Evolutionary conservation across 23 tunicate genomes (phyloP).

Genomic region (Trididemnum nubilum): DNA sequence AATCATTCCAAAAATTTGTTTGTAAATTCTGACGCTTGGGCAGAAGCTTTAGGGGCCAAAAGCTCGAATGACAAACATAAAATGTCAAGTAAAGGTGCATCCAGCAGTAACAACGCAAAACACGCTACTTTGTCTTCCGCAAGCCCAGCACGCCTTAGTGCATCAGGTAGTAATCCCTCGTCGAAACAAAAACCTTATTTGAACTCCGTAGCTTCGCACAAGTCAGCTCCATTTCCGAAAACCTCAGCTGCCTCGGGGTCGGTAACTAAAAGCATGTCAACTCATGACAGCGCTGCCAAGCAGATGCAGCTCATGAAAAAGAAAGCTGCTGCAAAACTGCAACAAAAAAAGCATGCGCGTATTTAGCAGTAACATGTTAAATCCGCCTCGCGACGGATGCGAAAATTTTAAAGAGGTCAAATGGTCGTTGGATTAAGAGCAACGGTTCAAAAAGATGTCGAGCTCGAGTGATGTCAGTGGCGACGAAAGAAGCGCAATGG

Average conservation of each 20-base stretch:
- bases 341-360: constrained; percentile 24
- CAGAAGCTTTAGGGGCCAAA: constrained; percentile 79
- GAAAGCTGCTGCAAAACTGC: constrained; percentile 29
- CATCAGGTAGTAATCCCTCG: constrained; percentile 3
- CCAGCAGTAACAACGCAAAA: constrained; percentile 10
- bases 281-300: constrained; percentile 17
- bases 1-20: constrained; percentile 39
- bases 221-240: constrained; percentile 41
- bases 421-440: too few relatives aligned
- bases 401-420: background rate
- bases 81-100: background rate
- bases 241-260: constrained; percentile 11
- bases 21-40: constrained; percentile 62
- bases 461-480: too few relatives aligned
- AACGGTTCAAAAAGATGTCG: background rate
- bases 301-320: constrained; percentile 25
- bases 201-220: background rate
- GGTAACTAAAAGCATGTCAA: background rate
- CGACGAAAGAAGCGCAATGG: too few relatives aligned
- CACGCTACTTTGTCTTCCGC: constrained; percentile 6
- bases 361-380: constrained; percentile 7
- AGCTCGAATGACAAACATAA: constrained; percentile 24
- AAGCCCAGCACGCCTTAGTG: background rate
- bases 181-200: constrained; percentile 11
- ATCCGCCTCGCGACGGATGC: background rate